phyloP scores from a whole-genome alignment of 2,797 vertebrate genomes.

The Enteromius paludinosus region DNA sequence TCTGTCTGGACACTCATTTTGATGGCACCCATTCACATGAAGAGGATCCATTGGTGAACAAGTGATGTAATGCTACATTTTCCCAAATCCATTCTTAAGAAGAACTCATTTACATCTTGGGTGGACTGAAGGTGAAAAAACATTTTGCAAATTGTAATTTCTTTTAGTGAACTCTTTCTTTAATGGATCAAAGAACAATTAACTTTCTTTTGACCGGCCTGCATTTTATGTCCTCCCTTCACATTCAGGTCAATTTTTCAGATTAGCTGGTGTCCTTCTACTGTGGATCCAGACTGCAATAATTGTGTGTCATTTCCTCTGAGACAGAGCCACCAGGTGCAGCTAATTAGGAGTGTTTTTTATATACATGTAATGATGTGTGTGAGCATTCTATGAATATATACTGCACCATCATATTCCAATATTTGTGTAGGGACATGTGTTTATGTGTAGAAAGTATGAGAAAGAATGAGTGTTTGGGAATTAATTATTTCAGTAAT shows the following conservation, averaged over 20 bases:
- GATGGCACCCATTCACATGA: neutral
- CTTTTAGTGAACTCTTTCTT: neutral
- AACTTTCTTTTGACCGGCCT: neutral
- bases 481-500: conserved; percentile 30
- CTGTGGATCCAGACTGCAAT: neutral
- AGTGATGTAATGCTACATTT: neutral
- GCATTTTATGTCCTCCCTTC: neutral
- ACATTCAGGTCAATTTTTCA: conserved; percentile 23
- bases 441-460: no score
- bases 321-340: conserved; percentile 16
- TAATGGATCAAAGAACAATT: neutral
- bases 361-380: neutral
- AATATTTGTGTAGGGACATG: conserved; percentile 1
- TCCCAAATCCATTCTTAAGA: neutral
- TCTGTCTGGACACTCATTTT: neutral
- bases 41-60: neutral
- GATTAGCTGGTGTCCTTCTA: conserved; percentile 18
- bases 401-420: neutral
- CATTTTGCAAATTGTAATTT: neutral
- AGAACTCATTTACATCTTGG: neutral
- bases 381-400: conserved; percentile 27
- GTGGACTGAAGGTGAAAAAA: neutral
- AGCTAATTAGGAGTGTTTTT: conserved; percentile 25
- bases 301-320: neutral
- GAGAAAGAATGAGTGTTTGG: conserved; percentile 12